Conservation (phyloP, 1,140 invertebrate species). For the Conus ventricosus region DNA sequence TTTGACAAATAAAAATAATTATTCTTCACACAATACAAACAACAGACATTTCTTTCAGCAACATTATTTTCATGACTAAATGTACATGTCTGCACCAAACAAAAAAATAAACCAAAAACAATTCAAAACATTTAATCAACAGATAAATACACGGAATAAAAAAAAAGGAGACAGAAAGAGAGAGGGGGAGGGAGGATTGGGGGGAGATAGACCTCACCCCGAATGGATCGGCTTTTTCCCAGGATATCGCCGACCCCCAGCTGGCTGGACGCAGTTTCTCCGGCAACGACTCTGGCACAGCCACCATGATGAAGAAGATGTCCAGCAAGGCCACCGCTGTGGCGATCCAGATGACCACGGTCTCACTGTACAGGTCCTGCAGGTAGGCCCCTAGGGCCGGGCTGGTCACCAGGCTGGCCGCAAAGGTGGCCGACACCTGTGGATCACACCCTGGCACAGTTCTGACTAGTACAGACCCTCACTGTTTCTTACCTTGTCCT, state of each 20-base stretch:
- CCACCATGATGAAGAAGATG: constrained; percentile 98
- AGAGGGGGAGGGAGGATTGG: too few species aligned
- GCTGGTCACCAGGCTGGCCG: constrained; percentile 97
- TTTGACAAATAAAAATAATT: too few species aligned
- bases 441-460: constrained; percentile 13
- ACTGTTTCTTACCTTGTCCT: too few species aligned
- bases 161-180: too few species aligned
- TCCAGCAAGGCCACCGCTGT: constrained; percentile 96
- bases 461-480: too few species aligned
- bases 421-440: constrained; percentile 96
- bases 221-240: constrained; percentile 98
- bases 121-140: too few species aligned
- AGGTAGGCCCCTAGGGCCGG: constrained; percentile 97
- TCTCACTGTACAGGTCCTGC: constrained; percentile 91
- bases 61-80: too few species aligned
- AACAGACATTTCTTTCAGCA: too few species aligned
- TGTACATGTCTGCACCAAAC: too few species aligned
- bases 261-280: constrained; percentile 79
- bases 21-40: too few species aligned
- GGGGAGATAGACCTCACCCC: constrained; percentile 78
- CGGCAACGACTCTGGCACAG: constrained; percentile 97
- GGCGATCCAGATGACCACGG: constrained; percentile 94
- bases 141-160: too few species aligned
- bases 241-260: constrained; percentile 75
- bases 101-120: too few species aligned